Evolutionary conservation across 2,888 invertebrate genomes (phyloP), one percentile per base, ranked within the genome.

Genomic region (Stenotaenia linearis): DNA sequence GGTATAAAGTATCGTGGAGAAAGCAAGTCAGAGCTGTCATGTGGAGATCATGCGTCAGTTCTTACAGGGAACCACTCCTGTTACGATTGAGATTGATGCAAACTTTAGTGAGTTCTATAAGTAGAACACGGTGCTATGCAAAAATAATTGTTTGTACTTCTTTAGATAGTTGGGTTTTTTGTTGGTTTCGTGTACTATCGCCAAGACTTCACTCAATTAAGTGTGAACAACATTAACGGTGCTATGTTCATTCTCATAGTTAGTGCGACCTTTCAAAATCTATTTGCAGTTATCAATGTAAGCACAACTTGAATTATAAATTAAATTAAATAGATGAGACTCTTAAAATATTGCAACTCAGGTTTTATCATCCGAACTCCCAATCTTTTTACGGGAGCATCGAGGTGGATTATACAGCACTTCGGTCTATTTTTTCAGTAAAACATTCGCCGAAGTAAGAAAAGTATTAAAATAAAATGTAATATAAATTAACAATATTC

Each of bases 251-350:
- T 96, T 84, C 92, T 96, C 85, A 89, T 96, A 76, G 94, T 94
- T 18, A 96, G 95, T 85, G 93, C 96, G 92, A 96, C 96, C 6
- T 96, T 97, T 86, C 94, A 95, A 84, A 96, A 96, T 86, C 92
- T 96, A n/a, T 96, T 96, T 85, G 94, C 96, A 81, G 97, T 97
- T 61, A 92, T 97, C 80, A 94, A 93, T 86, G 97, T 97, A 87
- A 91, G 93, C 89, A 12, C 12, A 18, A 75, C 18, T 56, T 15
- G 45, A 9, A 21, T 40, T 7, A 75, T 15, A 10, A 75, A 10
- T 32, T 28, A 10, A 35, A n/a, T n/a, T n/a, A n/a, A n/a, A n/a
- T n/a, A 18, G 18, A 80, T 50, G 18, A 40, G 56, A 69, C n/a
- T 69, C 23, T 4, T 75, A 37, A 32, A 15, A 10, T n/a, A 32